Base-by-base conservation (phyloP, 2,888 invertebrate species). In the Poecilus cupreus region DNA sequence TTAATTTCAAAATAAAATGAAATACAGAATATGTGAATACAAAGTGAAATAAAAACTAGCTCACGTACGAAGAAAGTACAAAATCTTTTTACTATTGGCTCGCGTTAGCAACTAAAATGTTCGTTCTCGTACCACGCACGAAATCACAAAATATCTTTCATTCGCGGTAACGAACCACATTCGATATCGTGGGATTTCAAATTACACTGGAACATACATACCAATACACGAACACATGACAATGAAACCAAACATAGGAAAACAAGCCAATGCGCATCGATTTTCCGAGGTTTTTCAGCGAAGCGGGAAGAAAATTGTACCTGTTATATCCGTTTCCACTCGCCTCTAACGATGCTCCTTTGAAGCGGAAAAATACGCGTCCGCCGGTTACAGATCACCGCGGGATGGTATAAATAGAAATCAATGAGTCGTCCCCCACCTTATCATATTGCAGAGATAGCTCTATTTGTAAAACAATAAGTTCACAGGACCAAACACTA, bases 261-360 rank as follows among this genome's bases (percentile, higher is more conserved):
- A 54, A 54, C 54, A 54, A 54, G 32, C 54, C 54, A 54, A 54
- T 54, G 20, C 22, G 43, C 20, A 54, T 54, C 54, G 54, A 54
- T 54, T 54, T 54, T 11, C 22, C 4, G 49, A 18, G 22, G 22
- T 11, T 54, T 11, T 20, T 22, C 22, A n/a, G 16, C 18, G 22
- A 54, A 22, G 16, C 54, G 22, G 22, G 0, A 18, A 49, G 16
- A 54, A 43, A 43, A 43, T 43, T 13, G 20, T 54, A 49, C 49
- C 49, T 13, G 49, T 49, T 32, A 32, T 32, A 32, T 32, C 4
- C 32, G 32, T 32, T 32, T 32, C 32, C 2, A 32, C 32, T 32
- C 32, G 32, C 32, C 32, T 2, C 32, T 32, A 32, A 32, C 32
- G 32, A 32, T 49, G 49, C 11, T 49, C 49, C 13, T 13, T 8